Base-by-base conservation (phyloP, 2,888 invertebrate species). In the Catocala nupta region DNA sequence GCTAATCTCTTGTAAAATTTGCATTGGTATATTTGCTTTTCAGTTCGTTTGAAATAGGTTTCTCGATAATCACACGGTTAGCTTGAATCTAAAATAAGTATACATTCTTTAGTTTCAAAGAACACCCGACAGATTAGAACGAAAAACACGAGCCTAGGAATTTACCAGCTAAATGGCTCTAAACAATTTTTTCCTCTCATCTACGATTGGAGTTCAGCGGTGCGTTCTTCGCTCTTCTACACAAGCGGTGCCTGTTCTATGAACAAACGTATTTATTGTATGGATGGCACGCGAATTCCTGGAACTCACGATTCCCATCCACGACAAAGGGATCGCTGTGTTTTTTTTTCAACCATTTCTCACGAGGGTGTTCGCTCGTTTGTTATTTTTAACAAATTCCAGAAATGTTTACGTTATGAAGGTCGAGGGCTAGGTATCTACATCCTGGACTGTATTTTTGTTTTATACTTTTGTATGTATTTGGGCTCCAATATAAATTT, bases 231-330 rank as follows among this genome's bases (percentile, higher is more conserved):
- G 59, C 59, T 62, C 73, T 72, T 71, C 73, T 75, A 79, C 69
- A 72, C 76, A 79, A 86, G 84, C 83, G 77, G 81, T 71, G 74
- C 78, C 82, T 84, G 81, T 84, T 83, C 83, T 81, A 78, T 81
- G 80, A 80, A 83, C 84, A 83, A 83, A 83, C 81, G 81, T 73
- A 77, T 76, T 77, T 77, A 78, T 80, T 80, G 79, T 83, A 81
- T 77, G 81, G 80, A 85, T 89, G 90, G 93, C 94, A 94, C 93
- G 93, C 91, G 94, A 92, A 92, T 93, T 92, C 93, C 86, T 70
- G 81, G 93, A 93, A 94, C 81, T 79, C 81, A 86, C 82, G 82
- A 87, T 92, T 93, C 93, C 89, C 94, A 91, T 89, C 87, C 83
- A 78, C 84, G 81, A 82, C 87, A 82, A 87, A 86, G 87, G 86